Evolutionary conservation across 2,113 vertebrate species (phyloP).

Genomic region (Labrus mixtus): DNA sequence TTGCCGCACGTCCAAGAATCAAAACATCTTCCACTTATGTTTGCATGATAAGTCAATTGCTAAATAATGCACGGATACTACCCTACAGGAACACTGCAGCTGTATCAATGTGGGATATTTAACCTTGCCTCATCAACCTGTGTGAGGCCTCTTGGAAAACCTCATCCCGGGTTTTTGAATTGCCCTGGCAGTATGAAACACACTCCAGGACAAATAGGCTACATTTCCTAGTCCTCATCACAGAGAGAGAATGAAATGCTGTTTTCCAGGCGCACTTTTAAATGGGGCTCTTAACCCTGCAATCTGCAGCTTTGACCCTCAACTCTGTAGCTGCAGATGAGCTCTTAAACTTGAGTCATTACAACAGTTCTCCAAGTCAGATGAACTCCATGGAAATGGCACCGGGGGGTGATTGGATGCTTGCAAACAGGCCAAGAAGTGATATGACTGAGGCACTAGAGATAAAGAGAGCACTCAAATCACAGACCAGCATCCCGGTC

Average conservation of each 20-base stretch:
- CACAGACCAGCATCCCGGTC: constrained; percentile 38
- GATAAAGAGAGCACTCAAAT: constrained; percentile 51
- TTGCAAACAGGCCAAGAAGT: constrained; percentile 17
- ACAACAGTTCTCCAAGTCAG: constrained; percentile 30
- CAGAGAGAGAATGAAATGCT: constrained; percentile 25
- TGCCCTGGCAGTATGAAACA: constrained; percentile 32
- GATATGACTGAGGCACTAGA: constrained; percentile 54
- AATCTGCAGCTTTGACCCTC: constrained; percentile 36
- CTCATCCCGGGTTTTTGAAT: constrained; percentile 5
- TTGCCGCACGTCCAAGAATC: constrained; percentile 8
- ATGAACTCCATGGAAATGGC: constrained; percentile 36
- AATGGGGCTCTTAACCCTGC: constrained; percentile 33
- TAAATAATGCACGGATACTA: not conserved
- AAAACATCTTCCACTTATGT: not conserved
- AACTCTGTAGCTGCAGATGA: constrained; percentile 31
- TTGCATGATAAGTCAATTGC: not conserved
- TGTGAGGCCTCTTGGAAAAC: constrained; percentile 12
- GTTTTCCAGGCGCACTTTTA: constrained; percentile 17
- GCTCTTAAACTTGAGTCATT: constrained; percentile 61
- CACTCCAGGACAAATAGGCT: constrained; percentile 16
- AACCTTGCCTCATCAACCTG: not conserved
- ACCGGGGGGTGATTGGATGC: constrained; percentile 31
- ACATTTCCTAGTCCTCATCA: constrained; percentile 12
- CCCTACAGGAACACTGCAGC: not conserved
- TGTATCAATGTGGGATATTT: not conserved